Evolutionary conservation across 2,113 vertebrate genomes (phyloP), one percentile per base, ranked within the genome.

Genomic region (Nyctibius bracteatus): DNA sequence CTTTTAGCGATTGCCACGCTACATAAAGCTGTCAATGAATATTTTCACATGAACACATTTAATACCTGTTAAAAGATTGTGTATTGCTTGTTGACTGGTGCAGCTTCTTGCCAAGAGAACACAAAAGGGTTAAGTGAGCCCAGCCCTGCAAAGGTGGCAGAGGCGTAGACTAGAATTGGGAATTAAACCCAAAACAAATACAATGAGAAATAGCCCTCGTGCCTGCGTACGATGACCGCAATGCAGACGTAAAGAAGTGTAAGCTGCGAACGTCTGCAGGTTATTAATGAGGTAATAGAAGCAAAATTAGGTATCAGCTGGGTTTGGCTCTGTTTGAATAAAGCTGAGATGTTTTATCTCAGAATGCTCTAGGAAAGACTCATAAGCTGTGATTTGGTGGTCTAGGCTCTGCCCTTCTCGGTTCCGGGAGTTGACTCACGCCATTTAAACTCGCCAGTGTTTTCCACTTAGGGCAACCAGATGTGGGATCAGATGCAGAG

Each of bases 71-170:
- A 98, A 98, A 98, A 98, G 97, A 95, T 96, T 91, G 61, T 92
- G 95, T 95, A 84, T 97, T 80, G 72, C 92, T 65, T 97, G 98
- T 98, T 79, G 95, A 96, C 97, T 96, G 98, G 93, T 96, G 94
- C 96, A 97, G 97, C 97, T 98, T 92, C 81, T 98, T 98, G 97
- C 96, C 92, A 92, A 93, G 66, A 86, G 90, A 96, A 94, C 95
- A 97, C 96, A 97, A 96, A 98, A 98, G 98, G 97, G 97, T 98
- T 98, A 98, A 99, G 98, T 98, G 98, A 98, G 94, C 91, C 98
- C 97, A 98, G 98, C 91, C 96, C 98, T 97, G 98, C 97, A 95
- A 98, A 98, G 97, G 98, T 98, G 98, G 98, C 97, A 97, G 97
- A 96, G 94, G 96, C 96, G 96, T 70, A 97, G 89, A 91, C 79